Evolutionary conservation across 2,888 invertebrate genomes (phyloP).

Genomic region (Anthrax anthrax): DNA sequence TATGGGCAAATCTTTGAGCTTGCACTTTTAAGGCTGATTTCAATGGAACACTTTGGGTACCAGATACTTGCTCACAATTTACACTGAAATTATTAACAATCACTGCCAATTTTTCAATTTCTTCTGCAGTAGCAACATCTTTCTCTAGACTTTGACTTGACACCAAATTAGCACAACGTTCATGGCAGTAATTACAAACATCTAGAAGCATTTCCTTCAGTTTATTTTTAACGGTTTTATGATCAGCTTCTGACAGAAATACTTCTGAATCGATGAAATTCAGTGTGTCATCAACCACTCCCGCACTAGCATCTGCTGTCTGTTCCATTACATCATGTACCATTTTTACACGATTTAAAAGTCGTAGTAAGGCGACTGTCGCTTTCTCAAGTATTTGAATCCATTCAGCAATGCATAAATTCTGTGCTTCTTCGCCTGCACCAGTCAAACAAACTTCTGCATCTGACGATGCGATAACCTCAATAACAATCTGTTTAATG

Average conservation of each 20-base stretch:
- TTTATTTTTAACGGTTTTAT: constrained; percentile 51
- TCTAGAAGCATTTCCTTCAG: constrained; percentile 62
- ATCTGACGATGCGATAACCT: constrained; percentile 46
- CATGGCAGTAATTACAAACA: constrained; percentile 86
- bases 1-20: constrained; percentile 79
- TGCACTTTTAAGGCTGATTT: constrained; percentile 72
- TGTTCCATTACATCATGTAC: constrained; percentile 65
- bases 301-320: constrained; percentile 52
- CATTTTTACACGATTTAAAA: constrained; percentile 59
- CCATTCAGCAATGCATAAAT: constrained; percentile 53
- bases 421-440: constrained; percentile 35
- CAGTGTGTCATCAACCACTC: constrained; percentile 38
- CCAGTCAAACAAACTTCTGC: constrained; percentile 41
- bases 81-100: constrained; percentile 67
- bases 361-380: constrained; percentile 47
- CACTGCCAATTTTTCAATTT: constrained; percentile 61
- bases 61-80: constrained; percentile 60
- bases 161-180: constrained; percentile 78
- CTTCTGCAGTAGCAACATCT: constrained; percentile 51
- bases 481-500: constrained; percentile 78
- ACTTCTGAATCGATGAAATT: constrained; percentile 49
- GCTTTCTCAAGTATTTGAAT: constrained; percentile 50
- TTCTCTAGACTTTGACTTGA: constrained; percentile 61
- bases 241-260: constrained; percentile 54
- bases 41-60: constrained; percentile 61